Evolutionary conservation across 2,113 vertebrate species (phyloP).

Genomic region (Bubo blakistoni): DNA sequence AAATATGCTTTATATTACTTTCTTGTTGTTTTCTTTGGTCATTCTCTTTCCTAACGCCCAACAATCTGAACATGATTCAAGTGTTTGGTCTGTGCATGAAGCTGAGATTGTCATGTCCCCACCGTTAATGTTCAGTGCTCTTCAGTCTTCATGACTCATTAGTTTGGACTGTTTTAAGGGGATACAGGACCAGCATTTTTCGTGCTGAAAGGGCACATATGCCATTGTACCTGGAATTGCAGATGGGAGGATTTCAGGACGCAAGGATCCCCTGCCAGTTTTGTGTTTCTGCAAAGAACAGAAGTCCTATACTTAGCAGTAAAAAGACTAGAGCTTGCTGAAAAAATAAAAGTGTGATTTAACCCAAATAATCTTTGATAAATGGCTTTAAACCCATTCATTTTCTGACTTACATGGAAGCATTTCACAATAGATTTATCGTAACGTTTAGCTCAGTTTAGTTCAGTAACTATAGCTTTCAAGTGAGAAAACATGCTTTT

Average conservation of each 20-base stretch:
- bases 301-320: background rate
- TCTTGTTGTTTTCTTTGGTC: background rate
- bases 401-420: background rate
- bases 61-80: background rate
- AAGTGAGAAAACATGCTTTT: background rate
- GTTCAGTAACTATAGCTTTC: background rate
- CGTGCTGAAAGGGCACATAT: fast-evolving
- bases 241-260: background rate
- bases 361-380: background rate
- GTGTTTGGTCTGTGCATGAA: background rate
- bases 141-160: background rate
- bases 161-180: background rate
- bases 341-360: background rate
- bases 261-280: background rate
- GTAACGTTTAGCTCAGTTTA: background rate
- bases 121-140: background rate
- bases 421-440: background rate
- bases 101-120: background rate
- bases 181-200: background rate
- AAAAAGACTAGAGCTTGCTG: background rate
- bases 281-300: background rate
- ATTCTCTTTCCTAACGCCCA: background rate
- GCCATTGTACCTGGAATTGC: background rate
- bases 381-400: background rate
- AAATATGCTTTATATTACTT: background rate